Evolutionary conservation across 2,888 invertebrate species (phyloP).

Genomic region (Ichneumoninae sp.): DNA sequence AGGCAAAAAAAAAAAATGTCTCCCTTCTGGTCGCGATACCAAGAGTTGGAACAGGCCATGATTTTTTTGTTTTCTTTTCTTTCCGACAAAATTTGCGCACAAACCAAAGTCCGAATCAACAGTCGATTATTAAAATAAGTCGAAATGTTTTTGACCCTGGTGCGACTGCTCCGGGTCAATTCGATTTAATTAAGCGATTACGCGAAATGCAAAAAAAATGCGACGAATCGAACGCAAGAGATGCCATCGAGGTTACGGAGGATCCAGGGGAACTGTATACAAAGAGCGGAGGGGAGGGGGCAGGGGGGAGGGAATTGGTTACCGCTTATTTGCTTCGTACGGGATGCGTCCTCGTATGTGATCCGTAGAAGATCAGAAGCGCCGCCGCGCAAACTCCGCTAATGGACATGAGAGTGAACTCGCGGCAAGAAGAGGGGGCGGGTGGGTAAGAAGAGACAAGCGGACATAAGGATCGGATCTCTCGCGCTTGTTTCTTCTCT

Average conservation of each 20-base stretch:
- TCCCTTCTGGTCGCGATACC: slow-evolving; percentile 56
- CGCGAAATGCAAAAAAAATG: background rate
- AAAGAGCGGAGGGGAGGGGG: background rate
- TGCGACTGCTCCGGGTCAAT: background rate
- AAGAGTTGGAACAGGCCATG: slow-evolving; percentile 16
- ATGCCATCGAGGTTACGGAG: slow-evolving; percentile 13
- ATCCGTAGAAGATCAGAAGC: slow-evolving; percentile 81
- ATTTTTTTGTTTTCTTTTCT: slow-evolving; percentile 14
- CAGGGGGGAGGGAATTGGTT: slow-evolving; percentile 74
- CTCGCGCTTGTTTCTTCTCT: slow-evolving; percentile 52
- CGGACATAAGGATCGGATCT: slow-evolving; percentile 53
- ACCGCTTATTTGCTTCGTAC: slow-evolving; percentile 76
- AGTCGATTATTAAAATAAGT: background rate
- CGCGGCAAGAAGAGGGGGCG: slow-evolving; percentile 32
- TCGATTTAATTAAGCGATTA: slow-evolving; percentile 34
- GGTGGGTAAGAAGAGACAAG: slow-evolving; percentile 33
- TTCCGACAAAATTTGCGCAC: background rate
- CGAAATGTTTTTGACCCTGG: background rate
- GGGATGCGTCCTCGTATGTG: slow-evolving; percentile 71
- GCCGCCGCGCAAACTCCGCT: slow-evolving; percentile 84
- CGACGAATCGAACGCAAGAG: slow-evolving; percentile 35
- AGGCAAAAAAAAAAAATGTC: slow-evolving; percentile 40
- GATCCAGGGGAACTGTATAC: slow-evolving; percentile 23
- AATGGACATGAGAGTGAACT: slow-evolving; percentile 78
- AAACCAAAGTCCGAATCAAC: background rate